phyloP scores from a whole-genome alignment of 2,113 vertebrate genomes.

The Lepisosteus osseus region DNA sequence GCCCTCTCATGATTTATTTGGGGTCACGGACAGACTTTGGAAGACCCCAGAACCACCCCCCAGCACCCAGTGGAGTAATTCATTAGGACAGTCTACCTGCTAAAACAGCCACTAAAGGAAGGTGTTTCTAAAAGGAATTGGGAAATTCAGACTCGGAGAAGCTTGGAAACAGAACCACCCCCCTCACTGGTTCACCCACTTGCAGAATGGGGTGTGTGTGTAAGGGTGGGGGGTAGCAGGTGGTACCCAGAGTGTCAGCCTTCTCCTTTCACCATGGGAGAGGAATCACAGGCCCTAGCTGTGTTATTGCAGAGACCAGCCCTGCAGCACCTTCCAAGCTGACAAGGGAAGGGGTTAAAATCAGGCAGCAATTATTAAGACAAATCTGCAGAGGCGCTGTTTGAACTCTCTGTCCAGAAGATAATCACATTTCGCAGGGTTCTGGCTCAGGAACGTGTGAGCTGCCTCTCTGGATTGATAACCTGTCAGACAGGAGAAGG shows the following conservation, averaged over 20 bases:
- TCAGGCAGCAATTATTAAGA: conserved; percentile 56
- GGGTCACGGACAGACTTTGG: too few relatives aligned
- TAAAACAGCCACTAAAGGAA: too few relatives aligned
- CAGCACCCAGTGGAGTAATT: too few relatives aligned
- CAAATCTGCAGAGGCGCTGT: conserved; percentile 43
- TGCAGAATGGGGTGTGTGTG: too few relatives aligned
- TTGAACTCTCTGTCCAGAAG: conserved; percentile 49
- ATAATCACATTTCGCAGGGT: conserved; percentile 60
- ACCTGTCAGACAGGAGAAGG: conserved; percentile 49
- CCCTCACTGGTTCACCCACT: too few relatives aligned
- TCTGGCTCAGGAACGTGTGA: conserved; percentile 28
- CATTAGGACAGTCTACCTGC: too few relatives aligned
- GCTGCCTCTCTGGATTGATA: conserved; percentile 15
- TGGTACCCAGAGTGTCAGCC: background rate
- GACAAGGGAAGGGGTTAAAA: conserved; percentile 59
- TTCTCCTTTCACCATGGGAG: background rate
- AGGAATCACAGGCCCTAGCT: conserved; percentile 37
- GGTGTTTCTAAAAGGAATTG: too few relatives aligned
- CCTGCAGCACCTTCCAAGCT: conserved; percentile 29
- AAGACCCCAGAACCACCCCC: too few relatives aligned
- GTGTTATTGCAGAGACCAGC: conserved; percentile 49
- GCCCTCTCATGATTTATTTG: too few relatives aligned
- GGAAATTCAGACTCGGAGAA: too few relatives aligned
- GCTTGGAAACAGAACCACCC: too few relatives aligned
- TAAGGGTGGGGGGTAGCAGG: background rate